Evolutionary conservation across 2,888 invertebrate species (phyloP).

Genomic region (Carcina quercana): DNA sequence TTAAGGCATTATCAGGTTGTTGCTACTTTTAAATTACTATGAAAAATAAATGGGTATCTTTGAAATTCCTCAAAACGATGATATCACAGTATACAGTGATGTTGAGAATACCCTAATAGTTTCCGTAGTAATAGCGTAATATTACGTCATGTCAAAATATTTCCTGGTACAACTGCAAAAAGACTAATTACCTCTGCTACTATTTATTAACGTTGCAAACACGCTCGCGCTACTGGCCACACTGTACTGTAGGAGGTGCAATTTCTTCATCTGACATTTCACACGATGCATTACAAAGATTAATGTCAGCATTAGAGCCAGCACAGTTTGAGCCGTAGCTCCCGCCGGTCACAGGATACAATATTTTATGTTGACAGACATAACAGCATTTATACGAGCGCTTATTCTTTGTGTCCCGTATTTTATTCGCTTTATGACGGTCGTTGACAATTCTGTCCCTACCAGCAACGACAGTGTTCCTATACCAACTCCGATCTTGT

Average conservation of each 20-base stretch:
- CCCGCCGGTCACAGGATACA: conserved; percentile 62
- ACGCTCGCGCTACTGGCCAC: too few relatives aligned
- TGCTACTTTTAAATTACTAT: too few relatives aligned
- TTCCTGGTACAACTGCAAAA: neutral
- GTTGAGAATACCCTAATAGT: too few relatives aligned
- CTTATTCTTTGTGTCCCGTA: conserved; percentile 74
- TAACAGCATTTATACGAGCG: conserved; percentile 72
- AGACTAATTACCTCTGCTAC: neutral
- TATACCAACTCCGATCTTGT: conserved; percentile 30
- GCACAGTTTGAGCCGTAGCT: conserved; percentile 62
- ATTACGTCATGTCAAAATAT: too few relatives aligned
- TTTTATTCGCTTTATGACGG: conserved; percentile 74
- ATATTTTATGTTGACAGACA: conserved; percentile 74
- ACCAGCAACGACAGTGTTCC: conserved; percentile 14
- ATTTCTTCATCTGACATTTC: conserved; percentile 51
- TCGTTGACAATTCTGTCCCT: conserved; percentile 34
- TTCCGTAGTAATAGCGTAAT: too few relatives aligned
- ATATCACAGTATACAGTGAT: too few relatives aligned
- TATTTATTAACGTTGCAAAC: neutral
- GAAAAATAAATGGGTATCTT: too few relatives aligned
- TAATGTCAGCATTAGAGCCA: conserved; percentile 61
- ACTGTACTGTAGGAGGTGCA: conserved; percentile 6
- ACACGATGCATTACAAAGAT: conserved; percentile 62
- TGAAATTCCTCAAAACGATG: too few relatives aligned
- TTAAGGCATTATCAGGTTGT: too few relatives aligned